phyloP scores from a whole-genome alignment of 2,113 vertebrate species.

The Poicephalus gulielmi region DNA sequence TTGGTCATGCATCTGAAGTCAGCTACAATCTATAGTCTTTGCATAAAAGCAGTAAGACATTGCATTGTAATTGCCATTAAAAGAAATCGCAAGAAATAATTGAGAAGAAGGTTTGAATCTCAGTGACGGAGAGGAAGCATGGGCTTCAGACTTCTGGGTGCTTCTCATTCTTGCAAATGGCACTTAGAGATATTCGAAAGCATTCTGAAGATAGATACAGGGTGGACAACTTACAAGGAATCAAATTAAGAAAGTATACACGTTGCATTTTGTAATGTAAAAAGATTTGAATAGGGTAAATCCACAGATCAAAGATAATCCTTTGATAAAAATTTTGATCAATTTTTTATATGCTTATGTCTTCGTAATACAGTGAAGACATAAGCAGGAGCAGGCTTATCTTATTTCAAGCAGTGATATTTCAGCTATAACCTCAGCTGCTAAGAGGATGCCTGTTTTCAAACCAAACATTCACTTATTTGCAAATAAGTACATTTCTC shows the following conservation, averaged over 20 bases:
- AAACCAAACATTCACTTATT: neutral
- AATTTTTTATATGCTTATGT: neutral
- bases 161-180: neutral
- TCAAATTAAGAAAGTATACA: neutral
- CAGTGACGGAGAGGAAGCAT: neutral
- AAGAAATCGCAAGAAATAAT: neutral
- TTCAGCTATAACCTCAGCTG: neutral
- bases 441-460: neutral
- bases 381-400: neutral
- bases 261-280: neutral
- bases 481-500: neutral
- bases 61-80: neutral
- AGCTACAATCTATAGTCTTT: neutral
- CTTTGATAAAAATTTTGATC: neutral
- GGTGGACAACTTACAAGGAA: neutral
- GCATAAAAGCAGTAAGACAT: neutral
- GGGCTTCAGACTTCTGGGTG: neutral
- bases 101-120: neutral
- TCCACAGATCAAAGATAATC: neutral
- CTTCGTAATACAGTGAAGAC: neutral
- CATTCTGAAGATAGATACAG: neutral
- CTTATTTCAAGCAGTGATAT: neutral
- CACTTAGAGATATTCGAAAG: neutral
- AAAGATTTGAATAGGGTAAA: neutral
- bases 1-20: neutral